Conservation (phyloP, 2,888 invertebrate genomes). For the Sussaba pulchella region DNA sequence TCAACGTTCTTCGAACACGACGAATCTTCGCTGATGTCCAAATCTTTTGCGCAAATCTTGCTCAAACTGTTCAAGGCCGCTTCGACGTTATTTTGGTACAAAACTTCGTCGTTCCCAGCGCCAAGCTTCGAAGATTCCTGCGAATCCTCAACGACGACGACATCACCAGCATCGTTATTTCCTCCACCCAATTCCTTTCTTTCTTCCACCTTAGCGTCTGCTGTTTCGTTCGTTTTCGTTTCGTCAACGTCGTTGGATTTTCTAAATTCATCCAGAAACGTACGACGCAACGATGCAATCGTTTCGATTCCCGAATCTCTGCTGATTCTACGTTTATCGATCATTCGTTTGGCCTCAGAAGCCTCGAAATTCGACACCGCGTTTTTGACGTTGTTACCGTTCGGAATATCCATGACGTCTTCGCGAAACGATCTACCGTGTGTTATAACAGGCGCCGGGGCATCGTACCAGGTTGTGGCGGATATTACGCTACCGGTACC, state of each 20-base stretch:
- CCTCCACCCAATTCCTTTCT: constrained; percentile 3
- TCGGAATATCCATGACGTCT: constrained; percentile 28
- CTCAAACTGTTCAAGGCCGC: constrained; percentile 69
- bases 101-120: constrained; percentile 55
- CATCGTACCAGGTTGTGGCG: constrained; percentile 79
- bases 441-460: constrained; percentile 77
- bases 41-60: constrained; percentile 62
- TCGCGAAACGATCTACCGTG: constrained; percentile 69
- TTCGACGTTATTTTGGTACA: constrained; percentile 74
- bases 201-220: constrained; percentile 14
- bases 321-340: constrained; percentile 31
- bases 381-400: background rate
- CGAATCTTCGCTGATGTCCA: constrained; percentile 53
- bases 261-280: constrained; percentile 63
- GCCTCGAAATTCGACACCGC: background rate
- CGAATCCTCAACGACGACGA: constrained; percentile 14
- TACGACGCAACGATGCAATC: constrained; percentile 61
- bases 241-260: constrained; percentile 41
- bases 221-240: too few relatives aligned
- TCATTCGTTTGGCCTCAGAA: background rate
- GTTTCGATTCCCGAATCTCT: constrained; percentile 59
- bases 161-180: constrained; percentile 5
- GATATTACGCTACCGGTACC: constrained; percentile 53
- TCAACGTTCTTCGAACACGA: constrained; percentile 43
- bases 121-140: background rate